phyloP scores from a whole-genome alignment of 2,113 vertebrate species.

The Thunnus maccoyii region DNA sequence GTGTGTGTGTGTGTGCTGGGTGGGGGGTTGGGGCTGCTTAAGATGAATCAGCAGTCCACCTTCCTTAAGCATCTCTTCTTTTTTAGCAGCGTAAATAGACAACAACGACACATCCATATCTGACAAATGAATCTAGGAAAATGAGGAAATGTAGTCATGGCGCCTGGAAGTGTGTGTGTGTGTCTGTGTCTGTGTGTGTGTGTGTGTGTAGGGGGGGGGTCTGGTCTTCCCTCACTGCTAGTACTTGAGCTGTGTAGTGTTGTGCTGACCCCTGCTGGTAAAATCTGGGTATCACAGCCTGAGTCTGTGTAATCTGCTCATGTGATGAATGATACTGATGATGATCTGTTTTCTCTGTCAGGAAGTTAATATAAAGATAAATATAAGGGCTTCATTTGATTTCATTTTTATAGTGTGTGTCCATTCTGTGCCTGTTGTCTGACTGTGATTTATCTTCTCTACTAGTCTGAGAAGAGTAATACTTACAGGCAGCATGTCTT shows the following conservation, averaged over 20 bases:
- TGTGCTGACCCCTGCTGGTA: conserved; percentile 66
- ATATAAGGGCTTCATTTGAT: no score
- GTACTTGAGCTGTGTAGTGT: not conserved
- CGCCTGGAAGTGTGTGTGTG: conserved; percentile 17
- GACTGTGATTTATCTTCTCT: no score
- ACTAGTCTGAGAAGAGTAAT: no score
- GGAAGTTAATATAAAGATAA: no score
- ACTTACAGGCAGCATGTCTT: no score
- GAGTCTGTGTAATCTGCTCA: no score
- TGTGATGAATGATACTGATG: no score
- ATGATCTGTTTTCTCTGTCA: not conserved
- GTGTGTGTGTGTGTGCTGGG: not conserved
- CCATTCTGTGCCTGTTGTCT: no score
- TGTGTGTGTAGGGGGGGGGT: not conserved
- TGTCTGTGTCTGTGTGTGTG: not conserved
- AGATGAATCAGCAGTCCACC: conserved; percentile 40
- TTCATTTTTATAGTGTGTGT: no score
- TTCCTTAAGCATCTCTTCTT: conserved; percentile 23
- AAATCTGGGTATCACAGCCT: not conserved
- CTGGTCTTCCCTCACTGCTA: not conserved
- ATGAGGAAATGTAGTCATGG: conserved; percentile 31
- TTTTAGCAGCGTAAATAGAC: conserved; percentile 34
- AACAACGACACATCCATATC: not conserved
- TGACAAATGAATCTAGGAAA: conserved; percentile 30
- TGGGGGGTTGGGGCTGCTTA: not conserved